A percentile compares a stretch with the other conserved stretches of the same genome.
These are phyloP conservation scores for Lithobates pipiens DNA, from an alignment of 2,797 vertebrate genomes.

Conservation along the genomic window DNA sequence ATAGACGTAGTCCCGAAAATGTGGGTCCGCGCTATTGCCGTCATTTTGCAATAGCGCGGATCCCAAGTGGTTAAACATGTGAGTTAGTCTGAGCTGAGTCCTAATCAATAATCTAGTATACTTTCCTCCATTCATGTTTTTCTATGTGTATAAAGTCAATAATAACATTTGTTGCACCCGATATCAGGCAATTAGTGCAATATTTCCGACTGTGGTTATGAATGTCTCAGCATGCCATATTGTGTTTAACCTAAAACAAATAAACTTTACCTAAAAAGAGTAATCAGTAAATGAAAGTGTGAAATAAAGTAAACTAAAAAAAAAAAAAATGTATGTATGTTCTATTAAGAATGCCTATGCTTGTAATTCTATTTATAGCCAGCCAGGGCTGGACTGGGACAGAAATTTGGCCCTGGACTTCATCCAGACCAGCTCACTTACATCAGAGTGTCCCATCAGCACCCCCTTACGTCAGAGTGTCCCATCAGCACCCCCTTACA, in stretches of 20 bases:
- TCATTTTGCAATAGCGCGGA: too few relatives aligned
- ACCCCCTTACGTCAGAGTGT: too few relatives aligned
- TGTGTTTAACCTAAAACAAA: background rate
- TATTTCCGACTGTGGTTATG: background rate
- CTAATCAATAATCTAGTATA: background rate
- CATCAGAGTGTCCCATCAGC: too few relatives aligned
- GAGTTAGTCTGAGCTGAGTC: background rate
- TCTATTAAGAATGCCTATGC: too few relatives aligned
- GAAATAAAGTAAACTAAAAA: background rate
- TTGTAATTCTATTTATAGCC: too few relatives aligned
- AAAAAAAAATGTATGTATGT: background rate
- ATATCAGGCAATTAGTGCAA: background rate
- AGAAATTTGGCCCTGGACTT: too few relatives aligned
- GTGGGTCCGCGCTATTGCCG: too few relatives aligned
- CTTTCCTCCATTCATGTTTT: background rate
- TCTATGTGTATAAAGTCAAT: background rate
- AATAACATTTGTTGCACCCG: background rate
- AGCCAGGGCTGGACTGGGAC: too few relatives aligned
- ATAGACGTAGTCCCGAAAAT: too few relatives aligned
- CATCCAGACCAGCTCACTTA: too few relatives aligned
- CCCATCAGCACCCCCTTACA: too few relatives aligned
- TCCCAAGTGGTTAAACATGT: too few relatives aligned
- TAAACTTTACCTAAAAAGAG: background rate
- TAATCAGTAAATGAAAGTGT: background rate
- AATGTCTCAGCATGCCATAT: background rate